phyloP scores from a whole-genome alignment of 2,888 invertebrate genomes.

The Agrotis puta region DNA sequence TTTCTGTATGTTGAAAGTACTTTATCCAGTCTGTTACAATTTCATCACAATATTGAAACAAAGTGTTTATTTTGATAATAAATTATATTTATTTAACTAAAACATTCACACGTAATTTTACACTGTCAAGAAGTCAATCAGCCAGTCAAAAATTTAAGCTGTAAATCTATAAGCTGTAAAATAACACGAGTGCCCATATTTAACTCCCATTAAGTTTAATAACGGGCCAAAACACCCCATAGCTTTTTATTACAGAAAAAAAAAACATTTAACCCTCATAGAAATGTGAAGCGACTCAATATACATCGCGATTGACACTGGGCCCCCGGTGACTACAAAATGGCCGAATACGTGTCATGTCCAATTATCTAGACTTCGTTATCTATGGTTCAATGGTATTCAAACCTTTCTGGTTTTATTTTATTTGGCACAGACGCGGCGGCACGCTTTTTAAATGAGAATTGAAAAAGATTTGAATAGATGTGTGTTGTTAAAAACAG shows the following conservation, averaged over 20 bases:
- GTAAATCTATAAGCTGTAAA: too few relatives aligned
- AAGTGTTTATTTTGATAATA: too few relatives aligned
- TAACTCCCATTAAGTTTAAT: neutral
- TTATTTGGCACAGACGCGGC: conserved; percentile 5
- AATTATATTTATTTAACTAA: too few relatives aligned
- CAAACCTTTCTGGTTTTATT: conserved; percentile 14
- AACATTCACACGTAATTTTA: too few relatives aligned
- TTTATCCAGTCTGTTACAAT: too few relatives aligned
- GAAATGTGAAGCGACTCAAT: neutral
- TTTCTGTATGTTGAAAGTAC: too few relatives aligned
- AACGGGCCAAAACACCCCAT: neutral
- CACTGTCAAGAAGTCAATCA: too few relatives aligned
- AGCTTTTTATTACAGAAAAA: conserved; percentile 4
- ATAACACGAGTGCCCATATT: too few relatives aligned
- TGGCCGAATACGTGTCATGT: conserved; percentile 6
- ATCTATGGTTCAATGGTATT: conserved; percentile 12
- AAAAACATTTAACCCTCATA: conserved; percentile 9
- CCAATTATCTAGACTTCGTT: conserved; percentile 24
- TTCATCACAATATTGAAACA: too few relatives aligned
- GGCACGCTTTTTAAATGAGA: neutral
- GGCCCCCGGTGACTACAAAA: conserved; percentile 4
- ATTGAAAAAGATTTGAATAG: neutral
- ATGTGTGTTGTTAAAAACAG: too few relatives aligned
- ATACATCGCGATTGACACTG: neutral
- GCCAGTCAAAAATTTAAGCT: too few relatives aligned